Evolutionary conservation across 2,888 invertebrate species (phyloP).

Genomic region (Acanthoscelides obtectus): DNA sequence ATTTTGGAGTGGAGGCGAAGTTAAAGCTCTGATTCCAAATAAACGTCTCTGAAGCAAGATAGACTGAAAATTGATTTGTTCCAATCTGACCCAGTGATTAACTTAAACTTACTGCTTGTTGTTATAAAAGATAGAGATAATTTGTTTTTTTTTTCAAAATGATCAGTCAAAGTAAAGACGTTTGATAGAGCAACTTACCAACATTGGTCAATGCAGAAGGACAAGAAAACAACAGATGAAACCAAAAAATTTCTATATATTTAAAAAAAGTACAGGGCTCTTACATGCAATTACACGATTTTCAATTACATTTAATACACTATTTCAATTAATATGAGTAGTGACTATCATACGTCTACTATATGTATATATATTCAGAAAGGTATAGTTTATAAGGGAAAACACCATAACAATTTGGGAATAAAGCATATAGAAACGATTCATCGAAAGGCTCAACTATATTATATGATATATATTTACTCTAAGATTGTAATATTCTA

Average conservation of each 20-base stretch:
- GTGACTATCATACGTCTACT: neutral
- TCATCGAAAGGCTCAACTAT: neutral
- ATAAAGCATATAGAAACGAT: neutral
- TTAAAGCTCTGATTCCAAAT: no score
- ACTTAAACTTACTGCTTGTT: no score
- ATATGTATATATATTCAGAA: neutral
- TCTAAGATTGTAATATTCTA: slow-evolving; percentile 14
- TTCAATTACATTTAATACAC: neutral
- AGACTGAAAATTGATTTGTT: no score
- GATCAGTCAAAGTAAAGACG: no score
- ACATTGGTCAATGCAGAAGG: no score
- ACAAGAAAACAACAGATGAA: neutral
- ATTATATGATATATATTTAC: slow-evolving; percentile 12
- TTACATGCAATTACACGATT: neutral
- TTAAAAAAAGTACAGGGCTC: neutral
- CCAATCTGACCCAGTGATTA: no score
- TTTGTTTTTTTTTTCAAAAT: no score
- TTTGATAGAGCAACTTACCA: no score
- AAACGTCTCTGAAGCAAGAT: no score
- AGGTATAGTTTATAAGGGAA: neutral
- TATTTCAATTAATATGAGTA: neutral
- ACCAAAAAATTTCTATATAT: neutral
- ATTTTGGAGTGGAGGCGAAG: no score
- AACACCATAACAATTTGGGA: neutral
- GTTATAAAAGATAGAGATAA: no score